These are phyloP conservation scores for Helleia helle DNA, from an alignment of 2,888 invertebrate genomes.

Conservation along the genomic window DNA sequence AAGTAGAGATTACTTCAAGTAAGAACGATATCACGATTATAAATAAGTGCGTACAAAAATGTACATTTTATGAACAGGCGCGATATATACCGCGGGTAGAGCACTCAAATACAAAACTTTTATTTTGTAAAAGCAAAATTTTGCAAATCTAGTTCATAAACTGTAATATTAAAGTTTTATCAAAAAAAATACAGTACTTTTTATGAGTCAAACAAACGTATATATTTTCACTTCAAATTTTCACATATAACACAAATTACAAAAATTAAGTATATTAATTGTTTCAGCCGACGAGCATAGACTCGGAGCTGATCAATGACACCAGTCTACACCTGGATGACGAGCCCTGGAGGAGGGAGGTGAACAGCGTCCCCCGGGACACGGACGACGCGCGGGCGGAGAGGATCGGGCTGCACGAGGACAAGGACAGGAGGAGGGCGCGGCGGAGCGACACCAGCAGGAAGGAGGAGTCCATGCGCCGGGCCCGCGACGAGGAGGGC, in stretches of 20 bases:
- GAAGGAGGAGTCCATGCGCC: slow-evolving; percentile 50
- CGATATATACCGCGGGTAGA: no score
- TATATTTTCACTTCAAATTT: no score
- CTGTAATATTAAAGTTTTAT: no score
- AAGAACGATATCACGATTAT: no score
- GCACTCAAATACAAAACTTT: no score
- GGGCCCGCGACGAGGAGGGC: slow-evolving; percentile 34
- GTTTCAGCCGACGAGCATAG: slow-evolving; percentile 54
- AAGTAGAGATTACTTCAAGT: no score
- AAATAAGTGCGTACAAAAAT: no score
- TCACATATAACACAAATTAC: not conserved
- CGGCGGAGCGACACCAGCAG: slow-evolving; percentile 39
- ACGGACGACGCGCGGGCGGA: slow-evolving; percentile 47
- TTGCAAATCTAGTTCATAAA: no score
- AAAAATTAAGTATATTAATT: not conserved
- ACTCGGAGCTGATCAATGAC: slow-evolving; percentile 57
- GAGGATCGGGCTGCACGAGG: slow-evolving; percentile 30
- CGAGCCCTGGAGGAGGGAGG: slow-evolving; percentile 49
- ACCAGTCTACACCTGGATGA: slow-evolving; percentile 53
- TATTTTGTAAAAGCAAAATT: no score
- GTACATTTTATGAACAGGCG: no score
- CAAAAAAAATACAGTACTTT: no score
- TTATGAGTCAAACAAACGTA: no score
- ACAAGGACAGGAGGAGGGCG: slow-evolving; percentile 30
- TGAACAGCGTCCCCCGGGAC: slow-evolving; percentile 36